Evolutionary conservation across 2,797 vertebrate genomes (phyloP).

Genomic region (Centropyge bicolor): DNA sequence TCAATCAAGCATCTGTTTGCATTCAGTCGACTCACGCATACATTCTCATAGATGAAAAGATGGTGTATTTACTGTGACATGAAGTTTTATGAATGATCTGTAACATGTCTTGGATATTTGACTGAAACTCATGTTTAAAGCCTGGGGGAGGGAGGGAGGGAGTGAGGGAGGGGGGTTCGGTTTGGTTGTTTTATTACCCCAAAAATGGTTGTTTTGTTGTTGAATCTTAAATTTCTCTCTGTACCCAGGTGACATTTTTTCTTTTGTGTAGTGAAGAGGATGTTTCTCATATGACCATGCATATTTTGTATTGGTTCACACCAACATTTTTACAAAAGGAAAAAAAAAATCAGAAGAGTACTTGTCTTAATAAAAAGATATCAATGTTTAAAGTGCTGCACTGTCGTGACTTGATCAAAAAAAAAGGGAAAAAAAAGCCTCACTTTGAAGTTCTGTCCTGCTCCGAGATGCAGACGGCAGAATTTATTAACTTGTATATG

Average conservation of each 20-base stretch:
- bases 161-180: conserved; percentile 3
- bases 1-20: conserved; percentile 70
- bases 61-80: conserved; percentile 89
- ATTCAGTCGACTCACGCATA: conserved; percentile 61
- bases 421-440: conserved; percentile 8
- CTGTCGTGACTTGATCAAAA: conserved; percentile 59
- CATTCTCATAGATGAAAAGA: conserved; percentile 84
- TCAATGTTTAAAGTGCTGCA: conserved; percentile 93
- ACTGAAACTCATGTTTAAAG: conserved; percentile 84
- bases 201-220: conserved; percentile 85
- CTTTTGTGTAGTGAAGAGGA: conserved; percentile 88
- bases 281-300: conserved; percentile 94
- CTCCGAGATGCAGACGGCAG: not conserved
- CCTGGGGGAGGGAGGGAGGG: conserved; percentile 79
- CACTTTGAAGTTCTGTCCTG: conserved; percentile 42
- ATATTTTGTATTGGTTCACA: conserved; percentile 99
- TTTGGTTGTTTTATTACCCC: conserved; percentile 88
- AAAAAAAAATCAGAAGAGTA: conserved; percentile 94
- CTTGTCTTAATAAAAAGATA: conserved; percentile 99
- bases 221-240: conserved; percentile 90
- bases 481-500: conserved; percentile 43
- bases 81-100: conserved; percentile 79
- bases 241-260: conserved; percentile 91
- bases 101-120: conserved; percentile 79
- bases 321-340: conserved; percentile 98